These are phyloP conservation scores for Dryobates pubescens DNA, from an alignment of 2,797 vertebrate species.

Conservation along the genomic window DNA sequence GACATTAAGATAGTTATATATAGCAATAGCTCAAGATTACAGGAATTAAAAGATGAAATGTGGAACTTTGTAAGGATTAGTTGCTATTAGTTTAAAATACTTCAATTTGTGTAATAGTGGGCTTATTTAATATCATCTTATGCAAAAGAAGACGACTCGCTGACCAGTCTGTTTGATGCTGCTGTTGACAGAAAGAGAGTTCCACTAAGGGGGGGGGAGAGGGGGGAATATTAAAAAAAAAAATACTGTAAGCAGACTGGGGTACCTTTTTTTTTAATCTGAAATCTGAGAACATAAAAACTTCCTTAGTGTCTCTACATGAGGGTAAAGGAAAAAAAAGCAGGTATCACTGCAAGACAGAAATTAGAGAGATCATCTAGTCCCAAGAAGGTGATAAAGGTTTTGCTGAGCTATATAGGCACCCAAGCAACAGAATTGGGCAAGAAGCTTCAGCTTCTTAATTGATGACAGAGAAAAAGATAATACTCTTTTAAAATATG, in stretches of 20 bases:
- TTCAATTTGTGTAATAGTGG: not conserved
- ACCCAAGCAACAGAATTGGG: not conserved
- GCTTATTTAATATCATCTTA: not conserved
- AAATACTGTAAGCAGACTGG: not conserved
- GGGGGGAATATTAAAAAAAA: not conserved
- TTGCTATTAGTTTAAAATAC: not conserved
- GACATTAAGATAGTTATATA: not conserved
- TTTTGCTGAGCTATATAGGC: not conserved
- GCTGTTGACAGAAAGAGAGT: not conserved
- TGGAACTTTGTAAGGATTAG: not conserved
- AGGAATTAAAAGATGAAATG: not conserved
- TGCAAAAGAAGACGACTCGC: not conserved
- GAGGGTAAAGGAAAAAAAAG: not conserved
- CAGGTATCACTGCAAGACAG: not conserved
- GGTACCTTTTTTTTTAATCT: not conserved
- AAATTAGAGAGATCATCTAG: not conserved
- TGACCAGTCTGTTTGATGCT: not conserved
- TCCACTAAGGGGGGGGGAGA: not conserved
- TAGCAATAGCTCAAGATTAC: not conserved
- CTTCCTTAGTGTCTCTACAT: not conserved
- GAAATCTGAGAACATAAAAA: not conserved
- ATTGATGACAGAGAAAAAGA: not conserved
- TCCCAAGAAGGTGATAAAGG: not conserved
- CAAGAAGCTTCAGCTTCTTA: not conserved
- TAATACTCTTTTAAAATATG: not conserved